These are phyloP conservation scores for Lucifuga dentata DNA, from an alignment of 2,113 vertebrate species.

Conservation along the genomic window DNA sequence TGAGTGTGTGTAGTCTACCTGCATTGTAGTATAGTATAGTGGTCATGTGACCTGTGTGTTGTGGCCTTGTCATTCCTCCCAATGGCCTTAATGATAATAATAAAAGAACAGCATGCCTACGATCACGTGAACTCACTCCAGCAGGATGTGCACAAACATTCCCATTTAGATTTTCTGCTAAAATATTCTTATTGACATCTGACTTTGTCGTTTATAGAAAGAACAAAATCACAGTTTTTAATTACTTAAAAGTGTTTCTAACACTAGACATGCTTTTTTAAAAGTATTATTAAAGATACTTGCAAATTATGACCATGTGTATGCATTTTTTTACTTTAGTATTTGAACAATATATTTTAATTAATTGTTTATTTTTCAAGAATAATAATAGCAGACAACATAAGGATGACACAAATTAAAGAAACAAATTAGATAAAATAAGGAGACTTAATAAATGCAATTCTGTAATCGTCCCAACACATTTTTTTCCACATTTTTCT, in stretches of 20 bases:
- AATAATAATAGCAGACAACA: too few species aligned
- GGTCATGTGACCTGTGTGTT: conserved; percentile 2
- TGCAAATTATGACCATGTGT: neutral
- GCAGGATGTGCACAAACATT: neutral
- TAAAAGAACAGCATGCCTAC: conserved; percentile 10
- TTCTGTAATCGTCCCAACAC: too few species aligned
- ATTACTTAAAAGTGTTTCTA: conserved; percentile 4
- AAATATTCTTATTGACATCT: neutral
- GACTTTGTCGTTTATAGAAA: too few species aligned
- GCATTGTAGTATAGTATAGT: too few species aligned
- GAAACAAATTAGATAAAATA: too few species aligned
- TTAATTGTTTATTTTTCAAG: too few species aligned
- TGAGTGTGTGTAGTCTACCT: neutral
- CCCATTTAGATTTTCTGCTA: neutral
- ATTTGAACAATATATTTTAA: too few species aligned
- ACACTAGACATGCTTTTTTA: conserved; percentile 24
- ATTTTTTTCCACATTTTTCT: too few species aligned
- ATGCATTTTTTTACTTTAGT: neutral
- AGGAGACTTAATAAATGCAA: too few species aligned
- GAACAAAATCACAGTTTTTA: conserved; percentile 10
- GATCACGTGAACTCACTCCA: neutral
- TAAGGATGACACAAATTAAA: too few species aligned
- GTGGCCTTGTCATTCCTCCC: conserved; percentile 34
- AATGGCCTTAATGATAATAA: conserved; percentile 47
- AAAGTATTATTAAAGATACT: conserved; percentile 32